These are phyloP conservation scores for Osedax frankpressi DNA, from an alignment of 2,888 invertebrate species.

Conservation along the genomic window DNA sequence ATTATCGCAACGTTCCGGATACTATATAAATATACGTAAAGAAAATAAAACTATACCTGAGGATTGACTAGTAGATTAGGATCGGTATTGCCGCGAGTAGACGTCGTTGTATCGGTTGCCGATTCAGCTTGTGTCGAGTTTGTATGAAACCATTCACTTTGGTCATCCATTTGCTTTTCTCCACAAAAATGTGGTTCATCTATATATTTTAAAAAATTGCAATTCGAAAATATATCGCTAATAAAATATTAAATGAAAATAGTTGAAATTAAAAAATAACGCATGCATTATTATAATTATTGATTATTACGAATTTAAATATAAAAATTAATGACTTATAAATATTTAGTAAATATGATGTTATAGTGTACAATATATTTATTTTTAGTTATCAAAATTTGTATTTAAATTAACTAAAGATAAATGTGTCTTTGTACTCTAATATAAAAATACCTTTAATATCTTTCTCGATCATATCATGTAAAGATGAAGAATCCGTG, in stretches of 20 bases:
- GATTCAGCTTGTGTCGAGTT: neutral
- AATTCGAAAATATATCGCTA: no score
- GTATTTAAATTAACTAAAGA: neutral
- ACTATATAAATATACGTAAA: neutral
- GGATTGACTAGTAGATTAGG: slow-evolving; percentile 62
- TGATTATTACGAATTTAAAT: neutral
- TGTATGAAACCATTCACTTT: no score
- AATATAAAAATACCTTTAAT: neutral
- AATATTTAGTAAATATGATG: no score
- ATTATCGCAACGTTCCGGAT: neutral
- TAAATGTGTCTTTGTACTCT: neutral
- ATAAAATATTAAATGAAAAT: no score
- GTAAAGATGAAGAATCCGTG: neutral
- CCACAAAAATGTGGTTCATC: no score
- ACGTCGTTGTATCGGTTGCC: neutral
- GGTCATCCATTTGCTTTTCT: no score
- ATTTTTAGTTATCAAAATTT: no score
- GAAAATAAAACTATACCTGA: slow-evolving; percentile 46
- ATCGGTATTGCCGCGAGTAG: slow-evolving; percentile 22
- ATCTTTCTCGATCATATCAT: neutral
- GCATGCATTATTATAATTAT: no score
- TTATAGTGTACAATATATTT: no score
- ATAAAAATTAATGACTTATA: no score
- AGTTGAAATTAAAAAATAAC: no score
- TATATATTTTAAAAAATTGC: no score